These are phyloP conservation scores for Strigops habroptila DNA, from an alignment of 2,113 vertebrate species.

Conservation along the genomic window DNA sequence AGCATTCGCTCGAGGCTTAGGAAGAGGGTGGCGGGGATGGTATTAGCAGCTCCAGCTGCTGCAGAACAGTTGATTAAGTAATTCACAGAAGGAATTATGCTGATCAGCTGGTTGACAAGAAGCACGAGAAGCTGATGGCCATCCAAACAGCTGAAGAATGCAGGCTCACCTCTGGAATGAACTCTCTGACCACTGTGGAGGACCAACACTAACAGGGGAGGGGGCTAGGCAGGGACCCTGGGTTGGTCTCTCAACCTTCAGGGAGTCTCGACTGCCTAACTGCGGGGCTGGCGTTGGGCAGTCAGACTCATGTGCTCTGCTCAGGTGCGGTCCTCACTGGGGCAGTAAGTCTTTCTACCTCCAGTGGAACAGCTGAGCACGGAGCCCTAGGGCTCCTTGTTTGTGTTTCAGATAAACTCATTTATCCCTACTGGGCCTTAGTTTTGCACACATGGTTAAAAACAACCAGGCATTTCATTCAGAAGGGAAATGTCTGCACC, in stretches of 20 bases:
- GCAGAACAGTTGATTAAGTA: not conserved
- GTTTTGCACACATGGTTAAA: not conserved
- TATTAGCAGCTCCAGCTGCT: not conserved
- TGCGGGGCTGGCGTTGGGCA: not conserved
- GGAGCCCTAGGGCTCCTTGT: not conserved
- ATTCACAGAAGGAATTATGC: not conserved
- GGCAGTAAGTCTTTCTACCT: not conserved
- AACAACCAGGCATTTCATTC: not conserved
- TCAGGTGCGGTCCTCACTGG: not conserved
- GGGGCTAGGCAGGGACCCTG: not conserved
- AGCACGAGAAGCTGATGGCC: not conserved
- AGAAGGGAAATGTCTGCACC: not conserved
- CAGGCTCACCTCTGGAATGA: not conserved
- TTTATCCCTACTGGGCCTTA: not conserved
- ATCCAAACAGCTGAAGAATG: not conserved
- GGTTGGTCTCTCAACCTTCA: not conserved
- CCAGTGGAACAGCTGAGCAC: not conserved
- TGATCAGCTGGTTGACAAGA: not conserved
- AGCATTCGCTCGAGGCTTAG: not conserved
- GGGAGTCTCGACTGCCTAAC: not conserved
- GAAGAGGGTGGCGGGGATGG: not conserved
- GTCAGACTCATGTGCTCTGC: not conserved
- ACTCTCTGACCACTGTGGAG: rapidly evolving
- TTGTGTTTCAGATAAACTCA: not conserved
- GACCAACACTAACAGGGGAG: not conserved